Evolutionary conservation across 1,140 invertebrate species (phyloP), one percentile per base, ranked within the genome.

Genomic region (Calliopsis andreniformis): DNA sequence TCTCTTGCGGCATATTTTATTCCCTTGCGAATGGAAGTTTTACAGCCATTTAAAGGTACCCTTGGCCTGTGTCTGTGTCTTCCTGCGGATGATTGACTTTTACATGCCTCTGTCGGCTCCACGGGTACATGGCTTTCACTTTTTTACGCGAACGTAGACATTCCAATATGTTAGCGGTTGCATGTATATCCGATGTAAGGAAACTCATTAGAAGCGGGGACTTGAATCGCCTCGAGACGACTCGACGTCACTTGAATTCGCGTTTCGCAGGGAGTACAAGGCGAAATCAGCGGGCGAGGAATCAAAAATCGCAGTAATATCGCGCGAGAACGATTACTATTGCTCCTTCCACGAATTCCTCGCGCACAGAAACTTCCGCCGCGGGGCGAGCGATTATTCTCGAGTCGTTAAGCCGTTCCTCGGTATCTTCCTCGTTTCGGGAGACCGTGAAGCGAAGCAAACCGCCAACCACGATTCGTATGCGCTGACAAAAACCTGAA

Each of bases 401-500:
- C 72, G 75, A 73, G 56, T 49, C 66, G 80, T 86, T 76, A 71
- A 76, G 59, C 56, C 64, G 80, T 86, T 76, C 47, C 75, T 71
- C 61, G 61, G 32, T 47, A 56, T 59, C 67, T 70, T 84, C 61
- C 79, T 75, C 78, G 82, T 87, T 84, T 82, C 82, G 79, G 68
- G 43, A 73, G 67, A 79, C 70, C 84, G 76, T 69, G 70, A 79
- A 82, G 78, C 84, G 81, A 79, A 77, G 79, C 81, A 83, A 87
- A 87, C 85, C 83, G 80, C 83, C 83, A 85, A 85, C 80, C 79
- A 76, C 83, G 73, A 81, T 85, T 78, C 79, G 64, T 71, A 80
- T 78, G 70, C 71, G 55, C 56, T 76, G 62, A 53, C 71, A 47
- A 30, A 58, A 39, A 56, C 32, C 45, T 25, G 73, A n/a, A 16